phyloP scores from a whole-genome alignment of 1,140 invertebrate species.

The Sogatella furcifera region DNA sequence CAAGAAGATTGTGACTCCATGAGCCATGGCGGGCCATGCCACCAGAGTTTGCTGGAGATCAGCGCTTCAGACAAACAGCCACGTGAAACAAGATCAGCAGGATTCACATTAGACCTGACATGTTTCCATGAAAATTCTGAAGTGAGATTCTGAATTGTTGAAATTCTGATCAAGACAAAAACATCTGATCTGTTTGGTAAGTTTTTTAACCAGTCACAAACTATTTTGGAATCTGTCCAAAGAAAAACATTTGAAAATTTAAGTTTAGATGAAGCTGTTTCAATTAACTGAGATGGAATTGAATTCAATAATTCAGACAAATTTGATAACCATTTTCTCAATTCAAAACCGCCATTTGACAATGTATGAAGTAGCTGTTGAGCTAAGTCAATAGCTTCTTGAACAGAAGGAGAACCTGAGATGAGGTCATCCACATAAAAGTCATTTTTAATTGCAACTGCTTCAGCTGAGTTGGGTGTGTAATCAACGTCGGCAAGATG shows the following conservation, averaged over 20 bases:
- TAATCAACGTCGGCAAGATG: constrained; percentile 29
- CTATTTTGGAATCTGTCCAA: constrained; percentile 4
- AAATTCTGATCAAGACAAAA: neutral
- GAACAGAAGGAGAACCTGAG: constrained; percentile 9
- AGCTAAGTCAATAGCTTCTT: constrained; percentile 17
- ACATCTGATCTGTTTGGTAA: neutral
- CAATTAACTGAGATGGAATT: neutral
- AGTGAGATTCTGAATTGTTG: neutral
- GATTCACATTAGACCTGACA: neutral
- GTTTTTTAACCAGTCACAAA: neutral
- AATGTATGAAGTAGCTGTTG: constrained; percentile 19
- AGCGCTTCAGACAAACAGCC: neutral
- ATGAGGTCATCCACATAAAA: constrained; percentile 23
- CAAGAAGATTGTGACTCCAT: too few relatives aligned
- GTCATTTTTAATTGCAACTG: constrained; percentile 16
- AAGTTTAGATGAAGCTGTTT: neutral
- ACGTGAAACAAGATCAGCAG: neutral
- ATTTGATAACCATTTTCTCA: constrained; percentile 29
- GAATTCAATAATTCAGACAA: neutral
- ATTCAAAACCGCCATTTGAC: constrained; percentile 16
- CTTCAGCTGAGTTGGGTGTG: constrained; percentile 18
- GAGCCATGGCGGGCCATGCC: too few relatives aligned
- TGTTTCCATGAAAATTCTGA: neutral
- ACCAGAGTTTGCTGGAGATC: neutral
- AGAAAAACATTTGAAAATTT: neutral